Evolutionary conservation across 2,888 invertebrate species (phyloP).

Genomic region (Drosophila stalkeri): DNA sequence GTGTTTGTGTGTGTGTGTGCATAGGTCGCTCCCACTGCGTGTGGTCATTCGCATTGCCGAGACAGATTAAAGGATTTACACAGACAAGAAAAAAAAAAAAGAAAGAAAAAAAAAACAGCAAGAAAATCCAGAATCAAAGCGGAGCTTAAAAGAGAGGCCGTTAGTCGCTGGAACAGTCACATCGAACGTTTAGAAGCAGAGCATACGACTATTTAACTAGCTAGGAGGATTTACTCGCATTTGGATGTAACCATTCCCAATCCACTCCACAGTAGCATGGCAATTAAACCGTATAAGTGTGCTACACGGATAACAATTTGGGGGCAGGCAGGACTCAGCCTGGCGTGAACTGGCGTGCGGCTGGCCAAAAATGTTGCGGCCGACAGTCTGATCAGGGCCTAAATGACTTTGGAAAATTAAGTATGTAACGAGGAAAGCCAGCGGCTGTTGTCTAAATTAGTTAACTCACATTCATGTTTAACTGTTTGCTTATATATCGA

Average conservation of each 20-base stretch:
- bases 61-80: conserved; percentile 77
- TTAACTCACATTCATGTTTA: conserved; percentile 32
- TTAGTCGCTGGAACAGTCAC: conserved; percentile 23
- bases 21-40: conserved; percentile 15
- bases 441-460: conserved; percentile 23
- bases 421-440: conserved; percentile 20
- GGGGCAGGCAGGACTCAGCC: not conserved
- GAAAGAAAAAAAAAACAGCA: not conserved
- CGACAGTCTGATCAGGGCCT: conserved; percentile 19
- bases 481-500: conserved; percentile 25
- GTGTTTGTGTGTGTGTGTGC: conserved; percentile 8
- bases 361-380: conserved; percentile 43
- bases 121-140: conserved; percentile 24
- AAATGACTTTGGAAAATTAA: conserved; percentile 41
- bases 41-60: conserved; percentile 61
- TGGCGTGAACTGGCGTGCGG: conserved; percentile 22
- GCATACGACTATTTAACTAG: conserved; percentile 53
- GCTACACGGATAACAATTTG: conserved; percentile 4
- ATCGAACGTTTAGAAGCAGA: conserved; percentile 47
- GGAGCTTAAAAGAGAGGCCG: conserved; percentile 36
- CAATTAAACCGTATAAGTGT: conserved; percentile 65
- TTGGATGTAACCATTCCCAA: conserved; percentile 4
- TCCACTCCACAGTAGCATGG: conserved; percentile 37
- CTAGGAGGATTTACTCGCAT: conserved; percentile 17
- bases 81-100: not conserved